phyloP scores from a whole-genome alignment of 2,888 invertebrate species.

The Epirrhoe tristata region DNA sequence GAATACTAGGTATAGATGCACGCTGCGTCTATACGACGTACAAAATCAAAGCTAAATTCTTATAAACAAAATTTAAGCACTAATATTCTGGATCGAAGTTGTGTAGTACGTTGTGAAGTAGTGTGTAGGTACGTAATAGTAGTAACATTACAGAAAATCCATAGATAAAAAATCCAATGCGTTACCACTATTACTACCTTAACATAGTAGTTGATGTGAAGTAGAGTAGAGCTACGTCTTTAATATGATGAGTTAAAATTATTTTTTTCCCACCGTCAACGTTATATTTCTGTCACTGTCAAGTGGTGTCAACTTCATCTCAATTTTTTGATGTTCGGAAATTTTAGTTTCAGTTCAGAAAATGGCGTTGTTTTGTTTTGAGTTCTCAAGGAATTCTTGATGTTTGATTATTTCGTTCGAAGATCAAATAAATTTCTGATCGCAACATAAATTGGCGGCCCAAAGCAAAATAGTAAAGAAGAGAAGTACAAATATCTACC shows the following conservation, averaged over 20 bases:
- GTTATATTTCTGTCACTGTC: conserved; percentile 12
- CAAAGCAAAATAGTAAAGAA: neutral
- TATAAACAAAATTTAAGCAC: too few relatives aligned
- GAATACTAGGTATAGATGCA: too few relatives aligned
- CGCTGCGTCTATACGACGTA: too few relatives aligned
- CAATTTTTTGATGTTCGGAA: conserved; percentile 21
- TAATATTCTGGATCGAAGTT: too few relatives aligned
- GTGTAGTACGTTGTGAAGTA: too few relatives aligned
- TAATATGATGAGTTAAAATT: neutral
- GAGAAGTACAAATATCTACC: neutral
- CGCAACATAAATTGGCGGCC: neutral
- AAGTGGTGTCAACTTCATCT: conserved; percentile 2
- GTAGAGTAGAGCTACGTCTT: neutral
- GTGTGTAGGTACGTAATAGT: too few relatives aligned
- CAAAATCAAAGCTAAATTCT: too few relatives aligned
- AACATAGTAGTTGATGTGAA: too few relatives aligned
- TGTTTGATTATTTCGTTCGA: neutral
- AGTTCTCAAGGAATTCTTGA: neutral
- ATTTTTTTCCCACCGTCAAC: neutral
- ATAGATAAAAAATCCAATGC: too few relatives aligned
- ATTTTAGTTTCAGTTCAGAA: conserved; percentile 22
- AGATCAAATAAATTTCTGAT: conserved; percentile 17
- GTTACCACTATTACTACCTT: too few relatives aligned
- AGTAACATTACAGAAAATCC: too few relatives aligned
- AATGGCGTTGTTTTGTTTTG: conserved; percentile 25